phyloP scores from a whole-genome alignment of 1,140 invertebrate genomes.

The Gryon sp. region DNA sequence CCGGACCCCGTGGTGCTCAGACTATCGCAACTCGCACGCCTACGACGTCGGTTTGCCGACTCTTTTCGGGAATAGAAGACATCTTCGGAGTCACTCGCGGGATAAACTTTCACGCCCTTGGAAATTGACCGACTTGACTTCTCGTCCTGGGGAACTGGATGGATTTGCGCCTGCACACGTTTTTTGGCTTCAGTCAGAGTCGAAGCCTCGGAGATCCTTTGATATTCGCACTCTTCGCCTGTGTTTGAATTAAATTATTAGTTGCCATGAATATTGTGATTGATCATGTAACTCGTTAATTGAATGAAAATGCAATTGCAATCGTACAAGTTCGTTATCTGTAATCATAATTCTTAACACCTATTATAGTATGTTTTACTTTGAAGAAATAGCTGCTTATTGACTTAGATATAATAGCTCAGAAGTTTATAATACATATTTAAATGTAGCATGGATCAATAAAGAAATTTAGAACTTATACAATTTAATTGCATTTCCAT shows the following conservation, averaged over 20 bases:
- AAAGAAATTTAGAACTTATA: too few relatives aligned
- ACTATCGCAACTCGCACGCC: constrained; percentile 76
- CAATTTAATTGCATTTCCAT: too few relatives aligned
- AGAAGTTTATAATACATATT: too few relatives aligned
- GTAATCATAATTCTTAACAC: too few relatives aligned
- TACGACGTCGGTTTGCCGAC: constrained; percentile 62
- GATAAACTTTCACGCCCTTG: constrained; percentile 79
- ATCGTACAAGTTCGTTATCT: too few relatives aligned
- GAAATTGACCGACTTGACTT: constrained; percentile 46
- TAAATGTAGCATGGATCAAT: too few relatives aligned
- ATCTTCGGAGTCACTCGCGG: constrained; percentile 83
- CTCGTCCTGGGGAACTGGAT: constrained; percentile 75
- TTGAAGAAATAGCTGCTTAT: too few relatives aligned
- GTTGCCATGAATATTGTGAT: not conserved
- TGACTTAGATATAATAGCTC: too few relatives aligned
- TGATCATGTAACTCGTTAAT: too few relatives aligned
- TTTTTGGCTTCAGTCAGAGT: constrained; percentile 76
- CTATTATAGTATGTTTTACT: too few relatives aligned
- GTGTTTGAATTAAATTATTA: not conserved
- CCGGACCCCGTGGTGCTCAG: constrained; percentile 77
- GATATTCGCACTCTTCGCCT: constrained; percentile 82
- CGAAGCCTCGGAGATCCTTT: constrained; percentile 82
- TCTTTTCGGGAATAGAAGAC: constrained; percentile 79
- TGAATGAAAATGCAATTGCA: too few relatives aligned
- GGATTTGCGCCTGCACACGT: constrained; percentile 80